A percentile compares a stretch with the other conserved stretches of the same genome.
These are phyloP conservation scores for Pelobates fuscus DNA, from an alignment of 2,113 vertebrate species.

Conservation along the genomic window DNA sequence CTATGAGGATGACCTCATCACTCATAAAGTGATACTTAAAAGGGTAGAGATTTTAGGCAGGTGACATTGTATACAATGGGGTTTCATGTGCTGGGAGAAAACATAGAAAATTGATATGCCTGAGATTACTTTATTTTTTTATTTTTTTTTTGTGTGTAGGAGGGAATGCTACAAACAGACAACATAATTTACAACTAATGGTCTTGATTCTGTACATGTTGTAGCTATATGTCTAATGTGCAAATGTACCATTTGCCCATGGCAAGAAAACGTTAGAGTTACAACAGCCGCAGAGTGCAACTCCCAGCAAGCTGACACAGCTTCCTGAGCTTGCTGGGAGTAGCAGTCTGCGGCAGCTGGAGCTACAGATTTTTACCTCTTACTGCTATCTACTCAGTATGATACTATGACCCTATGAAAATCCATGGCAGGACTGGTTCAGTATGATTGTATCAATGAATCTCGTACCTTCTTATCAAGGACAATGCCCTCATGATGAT, in stretches of 20 bases:
- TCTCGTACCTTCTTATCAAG: neutral
- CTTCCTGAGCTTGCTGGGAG: neutral
- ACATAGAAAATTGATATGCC: no score
- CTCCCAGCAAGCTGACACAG: neutral
- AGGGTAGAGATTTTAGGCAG: neutral
- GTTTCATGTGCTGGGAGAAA: no score
- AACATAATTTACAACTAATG: no score
- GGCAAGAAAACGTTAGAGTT: neutral
- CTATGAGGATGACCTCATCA: constrained; percentile 7
- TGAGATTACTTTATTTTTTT: no score
- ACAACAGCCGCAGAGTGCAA: neutral
- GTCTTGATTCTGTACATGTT: no score
- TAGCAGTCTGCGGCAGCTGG: neutral
- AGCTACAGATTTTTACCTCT: neutral
- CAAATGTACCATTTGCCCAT: no score
- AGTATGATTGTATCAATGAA: neutral
- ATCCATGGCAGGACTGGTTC: neutral
- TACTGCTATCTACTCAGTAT: neutral
- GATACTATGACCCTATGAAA: neutral
- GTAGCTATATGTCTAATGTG: no score
- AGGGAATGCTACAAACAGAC: no score
- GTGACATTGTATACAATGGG: neutral
- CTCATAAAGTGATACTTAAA: neutral
- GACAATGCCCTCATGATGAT: neutral
- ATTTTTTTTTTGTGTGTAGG: no score